Evolutionary conservation across 92 coral and sea anemone genomes (phyloP), one percentile per base, ranked within the genome.

Genomic region (Actinernus sp.): DNA sequence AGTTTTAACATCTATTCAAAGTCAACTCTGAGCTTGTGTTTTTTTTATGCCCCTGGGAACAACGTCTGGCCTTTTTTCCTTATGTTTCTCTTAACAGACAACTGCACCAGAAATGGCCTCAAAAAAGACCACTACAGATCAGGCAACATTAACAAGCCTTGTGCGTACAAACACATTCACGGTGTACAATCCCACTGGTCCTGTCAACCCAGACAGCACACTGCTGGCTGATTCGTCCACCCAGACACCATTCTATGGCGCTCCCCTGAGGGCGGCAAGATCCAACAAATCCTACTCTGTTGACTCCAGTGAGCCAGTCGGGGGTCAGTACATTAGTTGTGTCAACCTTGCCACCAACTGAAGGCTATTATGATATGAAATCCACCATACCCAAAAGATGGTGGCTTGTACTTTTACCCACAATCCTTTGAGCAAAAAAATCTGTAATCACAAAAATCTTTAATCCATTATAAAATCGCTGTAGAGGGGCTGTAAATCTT

Each of bases 161-260:
- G 22, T 70, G n/a, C 59, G 78, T 21, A 70, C 78, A 28, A 57
- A 70, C 26, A 70, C 78, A 0, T 70, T 70, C 47, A 70, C 78
- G 40, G 66, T 70, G 0, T 52, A 70, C 47, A 45, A 47, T 33
- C 78, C 78, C 10, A 29, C 46, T 7, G 21, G 59, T 41, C 20
- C 76, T 23, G 31, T 23, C 18, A 64, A 21, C 2, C 41, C 55
- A 4, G 56, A 55, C 30, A 36, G 57, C 24, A 60, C 83, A 26
- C 70, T 58, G 25, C 65, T 77, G 30, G 69, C 71, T 61, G 83
- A 80, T 52, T 63, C 54, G 8, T 76, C 92, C 21, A 75, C 85
- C 1, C 92, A 90, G 76, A 90, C 96, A 32, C 85, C 91, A 17
- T 71, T 88, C 63, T 81, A 75, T 81, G 97, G 92, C 4, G 36